phyloP scores from a whole-genome alignment of 1,140 invertebrate species.

The Ceratosolen fusciceps region DNA sequence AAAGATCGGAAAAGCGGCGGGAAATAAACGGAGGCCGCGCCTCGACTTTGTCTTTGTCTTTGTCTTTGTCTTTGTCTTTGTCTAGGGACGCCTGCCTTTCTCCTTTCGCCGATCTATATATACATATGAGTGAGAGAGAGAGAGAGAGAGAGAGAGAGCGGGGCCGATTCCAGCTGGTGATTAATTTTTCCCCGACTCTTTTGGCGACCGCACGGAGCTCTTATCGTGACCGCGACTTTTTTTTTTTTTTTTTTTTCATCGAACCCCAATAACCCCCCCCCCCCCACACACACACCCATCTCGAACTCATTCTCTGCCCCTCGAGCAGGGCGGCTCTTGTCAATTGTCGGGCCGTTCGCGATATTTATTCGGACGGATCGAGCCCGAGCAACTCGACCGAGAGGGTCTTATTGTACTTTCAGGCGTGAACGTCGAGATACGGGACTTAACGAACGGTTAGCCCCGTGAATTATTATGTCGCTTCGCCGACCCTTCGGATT shows the following conservation, averaged over 20 bases:
- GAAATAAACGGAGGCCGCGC: constrained; percentile 3
- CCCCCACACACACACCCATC: too few relatives aligned
- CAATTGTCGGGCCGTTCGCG: background rate
- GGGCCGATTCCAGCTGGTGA: background rate
- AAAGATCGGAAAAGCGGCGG: background rate
- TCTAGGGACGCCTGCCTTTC: background rate
- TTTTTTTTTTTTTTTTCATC: too few relatives aligned
- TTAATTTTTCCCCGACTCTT: constrained; percentile 26
- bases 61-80: background rate
- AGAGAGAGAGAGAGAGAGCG: background rate
- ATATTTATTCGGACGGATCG: constrained; percentile 9
- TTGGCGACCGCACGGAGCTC: background rate
- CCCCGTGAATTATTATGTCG: background rate
- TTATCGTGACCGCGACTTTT: background rate
- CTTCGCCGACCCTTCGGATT: too few relatives aligned
- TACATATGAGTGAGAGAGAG: too few relatives aligned
- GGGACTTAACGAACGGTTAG: background rate
- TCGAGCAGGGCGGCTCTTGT: background rate
- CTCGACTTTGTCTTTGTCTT: background rate
- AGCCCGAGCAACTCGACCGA: background rate
- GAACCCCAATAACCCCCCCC: too few relatives aligned
- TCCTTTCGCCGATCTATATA: background rate
- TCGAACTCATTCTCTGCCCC: background rate
- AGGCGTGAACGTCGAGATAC: constrained; percentile 27
- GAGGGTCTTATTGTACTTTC: constrained; percentile 30